Conservation (phyloP, 1,140 invertebrate species). For the Battus philenor region DNA sequence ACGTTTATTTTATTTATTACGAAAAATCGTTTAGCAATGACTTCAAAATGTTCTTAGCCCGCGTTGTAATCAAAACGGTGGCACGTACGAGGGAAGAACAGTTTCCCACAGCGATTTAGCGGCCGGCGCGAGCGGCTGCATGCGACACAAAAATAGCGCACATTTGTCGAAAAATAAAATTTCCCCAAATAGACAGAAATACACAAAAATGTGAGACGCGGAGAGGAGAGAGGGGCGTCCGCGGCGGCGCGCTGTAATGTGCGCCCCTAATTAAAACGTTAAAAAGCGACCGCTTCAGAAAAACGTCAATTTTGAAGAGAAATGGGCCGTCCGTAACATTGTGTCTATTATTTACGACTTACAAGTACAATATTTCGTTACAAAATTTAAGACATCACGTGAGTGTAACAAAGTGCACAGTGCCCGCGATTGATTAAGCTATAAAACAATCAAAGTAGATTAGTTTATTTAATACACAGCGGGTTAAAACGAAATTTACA, state of each 20-base stretch:
- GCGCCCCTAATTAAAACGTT: conserved; percentile 75
- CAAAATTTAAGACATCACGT: conserved; percentile 19
- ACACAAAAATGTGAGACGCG: conserved; percentile 71
- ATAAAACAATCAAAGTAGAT: conserved; percentile 8
- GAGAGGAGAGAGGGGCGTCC: conserved; percentile 68
- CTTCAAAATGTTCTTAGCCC: too few relatives aligned
- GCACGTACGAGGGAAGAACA: conserved; percentile 39
- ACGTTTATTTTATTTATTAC: too few relatives aligned
- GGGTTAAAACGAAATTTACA: conserved; percentile 7
- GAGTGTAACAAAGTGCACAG: too few relatives aligned
- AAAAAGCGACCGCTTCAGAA: conserved; percentile 71
- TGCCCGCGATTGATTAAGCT: too few relatives aligned
- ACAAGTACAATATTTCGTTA: conserved; percentile 32
- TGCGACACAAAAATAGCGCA: conserved; percentile 70
- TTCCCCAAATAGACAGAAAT: conserved; percentile 75
- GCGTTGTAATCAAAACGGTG: too few relatives aligned
- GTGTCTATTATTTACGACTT: conserved; percentile 63
- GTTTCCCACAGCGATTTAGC: conserved; percentile 74
- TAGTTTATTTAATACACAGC: conserved; percentile 2
- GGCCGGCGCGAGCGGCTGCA: conserved; percentile 63
- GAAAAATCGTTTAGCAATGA: too few relatives aligned
- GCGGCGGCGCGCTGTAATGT: conserved; percentile 68
- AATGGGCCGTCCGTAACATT: conserved; percentile 68
- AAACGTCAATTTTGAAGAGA: conserved; percentile 73
- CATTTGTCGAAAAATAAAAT: conserved; percentile 74